Conservation (phyloP, 2,888 invertebrate species). For the Druceiella hillmani region DNA sequence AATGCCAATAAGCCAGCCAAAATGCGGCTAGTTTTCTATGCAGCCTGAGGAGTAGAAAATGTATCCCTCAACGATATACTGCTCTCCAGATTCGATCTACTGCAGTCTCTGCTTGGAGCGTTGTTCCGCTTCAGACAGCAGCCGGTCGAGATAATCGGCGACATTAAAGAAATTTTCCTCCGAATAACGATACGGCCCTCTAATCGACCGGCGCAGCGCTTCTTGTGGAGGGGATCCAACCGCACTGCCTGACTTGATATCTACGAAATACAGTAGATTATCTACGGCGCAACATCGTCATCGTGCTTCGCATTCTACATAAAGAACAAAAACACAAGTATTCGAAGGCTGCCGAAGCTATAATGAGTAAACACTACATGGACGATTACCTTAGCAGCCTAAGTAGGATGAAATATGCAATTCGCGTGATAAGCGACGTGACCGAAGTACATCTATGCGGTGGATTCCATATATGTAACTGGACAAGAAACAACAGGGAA, state of each 20-base stretch:
- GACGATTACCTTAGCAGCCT: constrained; percentile 27
- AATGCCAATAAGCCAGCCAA: constrained; percentile 23
- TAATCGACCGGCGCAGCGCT: constrained; percentile 11
- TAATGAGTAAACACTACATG: constrained; percentile 26
- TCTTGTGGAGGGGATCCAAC: constrained; percentile 12
- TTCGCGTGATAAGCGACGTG: constrained; percentile 13
- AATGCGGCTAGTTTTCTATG: constrained; percentile 25
- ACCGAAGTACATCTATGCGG: constrained; percentile 15
- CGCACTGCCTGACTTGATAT: constrained; percentile 11
- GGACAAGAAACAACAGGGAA: constrained; percentile 15
- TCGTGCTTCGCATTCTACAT: constrained; percentile 20
- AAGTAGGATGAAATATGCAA: constrained; percentile 18
- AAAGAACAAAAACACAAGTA: constrained; percentile 25
- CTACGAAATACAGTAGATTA: constrained; percentile 22
- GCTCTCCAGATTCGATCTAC: constrained; percentile 19
- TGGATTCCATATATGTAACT: constrained; percentile 21
- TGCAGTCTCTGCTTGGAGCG: constrained; percentile 15
- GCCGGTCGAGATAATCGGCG: constrained; percentile 14
- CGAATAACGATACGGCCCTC: constrained; percentile 9
- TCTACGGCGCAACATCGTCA: constrained; percentile 22
- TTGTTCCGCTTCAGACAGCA: constrained; percentile 17
- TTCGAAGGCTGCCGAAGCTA: constrained; percentile 23
- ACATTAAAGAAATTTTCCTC: constrained; percentile 19
- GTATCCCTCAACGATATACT: constrained; percentile 22
- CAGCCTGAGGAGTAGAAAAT: constrained; percentile 20